Evolutionary conservation across 2,888 invertebrate genomes (phyloP), one percentile per base, ranked within the genome.

Genomic region (Phengaris alcon): DNA sequence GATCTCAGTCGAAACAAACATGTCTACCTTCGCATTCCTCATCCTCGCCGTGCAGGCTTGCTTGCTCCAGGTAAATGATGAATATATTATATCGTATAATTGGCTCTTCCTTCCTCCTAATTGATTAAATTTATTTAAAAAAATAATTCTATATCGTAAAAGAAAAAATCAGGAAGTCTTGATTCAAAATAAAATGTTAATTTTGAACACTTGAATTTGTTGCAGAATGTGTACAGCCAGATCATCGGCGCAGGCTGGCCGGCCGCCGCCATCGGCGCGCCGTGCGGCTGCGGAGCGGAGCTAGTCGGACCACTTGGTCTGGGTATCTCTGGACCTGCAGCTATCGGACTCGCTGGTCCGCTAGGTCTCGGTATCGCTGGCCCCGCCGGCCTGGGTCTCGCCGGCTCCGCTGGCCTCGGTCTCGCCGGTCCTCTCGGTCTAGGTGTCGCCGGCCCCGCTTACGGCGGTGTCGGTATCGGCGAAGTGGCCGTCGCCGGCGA

Each of bases 11-110:
- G 55, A n/a, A 13, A 59, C 73, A 64, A 82, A 76, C 73, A 83
- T 84, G 84, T 82, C 82, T 74, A 68, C 81, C 74, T 83, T 82
- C 77, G 78, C 82, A 51, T 79, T 84, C 73, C 73, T 84, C 59
- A 75, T 83, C 51, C 75, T 84, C 77, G 84, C 83, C 82, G 75
- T 83, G 78, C 85, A 85, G 80, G 84, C 84, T 81, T 85, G 84
- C 80, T 81, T 85, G 78, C 78, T 85, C 76, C 83, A 84, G 80
- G 85, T 86, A 59, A 59, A 59, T 59, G 9, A 22, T 10, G 15
- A 15, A 6, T 5, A 48, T 48, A 48, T 8, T 48, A 0, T 8
- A 48, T 48, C 35, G 35, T 35, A 35, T 35, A 3, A 35, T 35
- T 3, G 4, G 3, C 35, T 35, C 35, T 35, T 35, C 35, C 2